Conservation (phyloP, 2,888 invertebrate species). For the Troides helena region DNA sequence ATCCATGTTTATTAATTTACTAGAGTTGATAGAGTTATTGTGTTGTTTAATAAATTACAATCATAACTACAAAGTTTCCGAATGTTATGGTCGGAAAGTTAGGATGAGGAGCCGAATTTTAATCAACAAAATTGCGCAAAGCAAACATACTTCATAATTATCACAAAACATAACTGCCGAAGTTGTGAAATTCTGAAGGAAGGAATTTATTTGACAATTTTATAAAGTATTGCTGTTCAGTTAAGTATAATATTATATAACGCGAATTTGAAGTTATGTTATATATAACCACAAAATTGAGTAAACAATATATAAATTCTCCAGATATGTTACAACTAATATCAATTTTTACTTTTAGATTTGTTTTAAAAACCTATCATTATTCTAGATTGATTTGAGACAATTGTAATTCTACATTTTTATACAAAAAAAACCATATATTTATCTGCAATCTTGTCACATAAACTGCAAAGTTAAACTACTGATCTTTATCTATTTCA, state of each 20-base stretch:
- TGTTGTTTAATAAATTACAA: slow-evolving; percentile 4
- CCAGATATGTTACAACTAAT: no score
- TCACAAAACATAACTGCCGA: slow-evolving; percentile 53
- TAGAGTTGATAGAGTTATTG: not conserved
- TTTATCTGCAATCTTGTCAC: no score
- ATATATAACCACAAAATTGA: no score
- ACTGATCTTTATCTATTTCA: no score
- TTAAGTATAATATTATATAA: not conserved
- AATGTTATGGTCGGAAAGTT: slow-evolving; percentile 6
- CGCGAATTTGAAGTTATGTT: not conserved
- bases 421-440: no score
- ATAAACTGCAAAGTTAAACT: no score
- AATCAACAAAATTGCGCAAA: slow-evolving; percentile 73
- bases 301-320: no score
- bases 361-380: no score
- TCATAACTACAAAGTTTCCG: slow-evolving; percentile 32
- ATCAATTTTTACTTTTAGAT: no score
- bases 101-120: slow-evolving; percentile 46
- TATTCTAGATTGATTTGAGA: no score
- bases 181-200: not conserved
- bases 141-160: slow-evolving; percentile 74
- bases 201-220: slow-evolving; percentile 21
- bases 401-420: no score
- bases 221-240: not conserved
- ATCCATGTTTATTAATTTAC: slow-evolving; percentile 7